Percentiles rank a stretch among this genome's conserved stretches.
These are phyloP conservation scores for Melitaea athalia DNA, from an alignment of 2,888 invertebrate species.

Conservation along the genomic window DNA sequence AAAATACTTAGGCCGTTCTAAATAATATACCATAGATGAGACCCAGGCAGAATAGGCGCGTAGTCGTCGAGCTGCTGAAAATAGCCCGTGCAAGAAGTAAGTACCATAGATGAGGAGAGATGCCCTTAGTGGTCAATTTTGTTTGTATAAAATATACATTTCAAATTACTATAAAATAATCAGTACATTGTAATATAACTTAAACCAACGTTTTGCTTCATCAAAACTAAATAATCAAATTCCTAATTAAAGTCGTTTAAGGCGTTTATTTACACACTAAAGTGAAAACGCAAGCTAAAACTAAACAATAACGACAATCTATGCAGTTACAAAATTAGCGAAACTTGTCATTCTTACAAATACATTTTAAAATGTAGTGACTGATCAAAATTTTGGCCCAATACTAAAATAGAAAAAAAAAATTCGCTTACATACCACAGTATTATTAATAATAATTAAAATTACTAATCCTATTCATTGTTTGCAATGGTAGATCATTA, in stretches of 20 bases:
- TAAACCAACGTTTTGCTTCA: conserved; percentile 64
- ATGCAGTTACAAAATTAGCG: conserved; percentile 39
- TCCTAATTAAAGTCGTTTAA: conserved; percentile 56
- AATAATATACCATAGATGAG: conserved; percentile 70
- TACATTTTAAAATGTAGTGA: conserved; percentile 57
- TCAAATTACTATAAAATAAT: conserved; percentile 75
- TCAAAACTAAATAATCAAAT: conserved; percentile 56
- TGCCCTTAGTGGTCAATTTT: conserved; percentile 62
- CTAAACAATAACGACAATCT: conserved; percentile 29
- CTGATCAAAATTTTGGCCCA: conserved; percentile 77
- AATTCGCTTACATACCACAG: conserved; percentile 46
- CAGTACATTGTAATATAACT: conserved; percentile 79
- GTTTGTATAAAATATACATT: conserved; percentile 71
- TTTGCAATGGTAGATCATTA: conserved; percentile 45
- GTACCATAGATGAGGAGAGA: conserved; percentile 76
- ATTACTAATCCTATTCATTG: conserved; percentile 48
- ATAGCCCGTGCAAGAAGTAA: no score
- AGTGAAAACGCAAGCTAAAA: conserved; percentile 40
- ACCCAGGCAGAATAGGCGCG: no score
- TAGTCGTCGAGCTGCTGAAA: no score
- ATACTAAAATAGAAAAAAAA: conserved; percentile 60
- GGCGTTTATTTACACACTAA: conserved; percentile 44
- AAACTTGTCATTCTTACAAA: conserved; percentile 42
- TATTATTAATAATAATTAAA: conserved; percentile 58
- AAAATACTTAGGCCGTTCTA: conserved; percentile 32